phyloP scores from a whole-genome alignment of 1,140 invertebrate species.

The Chionoecetes opilio region DNA sequence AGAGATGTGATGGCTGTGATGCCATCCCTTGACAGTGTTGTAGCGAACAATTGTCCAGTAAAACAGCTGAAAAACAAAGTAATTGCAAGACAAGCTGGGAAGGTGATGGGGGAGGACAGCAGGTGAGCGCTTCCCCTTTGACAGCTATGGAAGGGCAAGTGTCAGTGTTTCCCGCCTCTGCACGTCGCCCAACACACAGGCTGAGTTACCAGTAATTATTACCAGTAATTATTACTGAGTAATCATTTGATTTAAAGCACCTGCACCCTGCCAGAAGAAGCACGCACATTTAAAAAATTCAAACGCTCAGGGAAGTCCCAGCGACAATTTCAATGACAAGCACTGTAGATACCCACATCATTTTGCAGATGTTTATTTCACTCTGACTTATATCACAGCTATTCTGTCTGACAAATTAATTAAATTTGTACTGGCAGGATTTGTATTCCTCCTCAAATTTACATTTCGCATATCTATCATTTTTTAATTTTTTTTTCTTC shows the following conservation, averaged over 20 bases:
- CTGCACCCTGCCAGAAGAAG: not conserved
- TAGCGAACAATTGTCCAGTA: not conserved
- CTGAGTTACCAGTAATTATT: too few species aligned
- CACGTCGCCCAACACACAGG: too few species aligned
- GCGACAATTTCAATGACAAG: not conserved
- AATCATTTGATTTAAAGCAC: not conserved
- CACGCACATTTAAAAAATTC: not conserved
- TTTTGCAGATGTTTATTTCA: too few species aligned
- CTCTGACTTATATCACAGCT: too few species aligned
- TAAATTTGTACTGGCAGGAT: too few species aligned
- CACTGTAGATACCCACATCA: not conserved
- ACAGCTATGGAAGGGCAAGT: not conserved
- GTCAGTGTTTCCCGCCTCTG: not conserved
- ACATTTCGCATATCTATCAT: too few species aligned
- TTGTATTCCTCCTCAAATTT: too few species aligned
- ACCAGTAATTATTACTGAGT: too few species aligned
- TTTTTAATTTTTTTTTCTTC: too few species aligned
- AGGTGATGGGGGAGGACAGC: too few species aligned
- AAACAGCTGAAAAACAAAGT: not conserved
- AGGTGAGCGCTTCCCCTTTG: not conserved
- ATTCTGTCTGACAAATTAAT: too few species aligned
- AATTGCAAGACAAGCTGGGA: not conserved
- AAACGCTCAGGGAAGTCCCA: too few species aligned
- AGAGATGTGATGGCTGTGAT: not conserved
- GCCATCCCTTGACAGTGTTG: not conserved